phyloP scores from a whole-genome alignment of 2,113 vertebrate genomes.

The Psittacara wagleri region DNA sequence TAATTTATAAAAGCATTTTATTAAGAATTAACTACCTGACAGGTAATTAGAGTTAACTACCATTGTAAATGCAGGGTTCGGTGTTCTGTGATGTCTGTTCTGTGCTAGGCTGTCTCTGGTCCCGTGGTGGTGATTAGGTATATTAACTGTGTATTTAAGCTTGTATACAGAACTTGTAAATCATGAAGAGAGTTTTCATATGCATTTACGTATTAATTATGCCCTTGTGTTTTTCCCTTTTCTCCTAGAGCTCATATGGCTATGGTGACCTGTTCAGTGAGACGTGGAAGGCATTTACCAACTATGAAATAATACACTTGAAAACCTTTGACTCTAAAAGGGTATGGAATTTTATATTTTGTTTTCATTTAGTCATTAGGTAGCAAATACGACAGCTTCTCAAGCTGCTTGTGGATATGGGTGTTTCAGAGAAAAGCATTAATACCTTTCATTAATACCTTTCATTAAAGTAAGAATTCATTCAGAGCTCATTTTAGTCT shows the following conservation, averaged over 20 bases:
- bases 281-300: slow-evolving; percentile 91
- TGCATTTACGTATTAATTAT: background rate
- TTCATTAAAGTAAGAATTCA: background rate
- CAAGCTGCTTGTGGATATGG: background rate
- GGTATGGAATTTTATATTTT: slow-evolving; percentile 71
- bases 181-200: background rate
- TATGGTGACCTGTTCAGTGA: slow-evolving; percentile 95
- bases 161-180: background rate
- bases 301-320: slow-evolving; percentile 88
- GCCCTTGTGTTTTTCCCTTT: background rate
- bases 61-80: background rate
- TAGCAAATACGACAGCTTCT: background rate
- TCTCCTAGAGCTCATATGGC: slow-evolving; percentile 85
- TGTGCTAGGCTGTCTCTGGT: background rate
- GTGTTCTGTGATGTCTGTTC: background rate
- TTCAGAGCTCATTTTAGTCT: background rate
- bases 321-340: slow-evolving; percentile 91
- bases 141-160: background rate
- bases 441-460: background rate
- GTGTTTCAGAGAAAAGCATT: background rate
- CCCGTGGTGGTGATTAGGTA: accelerated
- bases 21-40: background rate
- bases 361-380: background rate
- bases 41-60: background rate
- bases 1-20: background rate